Evolutionary conservation across 2,888 invertebrate species (phyloP).

Genomic region (Ectemnius cavifrons): DNA sequence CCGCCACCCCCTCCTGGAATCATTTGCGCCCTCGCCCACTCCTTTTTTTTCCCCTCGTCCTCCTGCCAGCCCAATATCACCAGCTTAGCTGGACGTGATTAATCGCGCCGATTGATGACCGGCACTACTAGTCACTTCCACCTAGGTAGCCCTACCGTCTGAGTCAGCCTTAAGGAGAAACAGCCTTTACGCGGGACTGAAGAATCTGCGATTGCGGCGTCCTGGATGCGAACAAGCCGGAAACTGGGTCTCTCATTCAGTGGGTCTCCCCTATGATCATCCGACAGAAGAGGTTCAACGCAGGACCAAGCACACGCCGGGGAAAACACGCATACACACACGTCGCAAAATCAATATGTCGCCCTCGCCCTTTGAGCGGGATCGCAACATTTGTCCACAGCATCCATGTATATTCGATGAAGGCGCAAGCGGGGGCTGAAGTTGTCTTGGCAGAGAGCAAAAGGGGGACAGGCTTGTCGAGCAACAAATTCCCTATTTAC

Average conservation of each 20-base stretch:
- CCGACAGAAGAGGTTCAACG: not conserved
- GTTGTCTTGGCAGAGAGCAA: not conserved
- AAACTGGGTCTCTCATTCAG: conserved; percentile 4
- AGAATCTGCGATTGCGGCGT: not conserved
- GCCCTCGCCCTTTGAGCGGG: not conserved
- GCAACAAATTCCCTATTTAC: conserved; percentile 6
- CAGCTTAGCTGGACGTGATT: conserved; percentile 36
- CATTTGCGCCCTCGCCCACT: conserved; percentile 44
- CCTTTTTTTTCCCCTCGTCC: no score
- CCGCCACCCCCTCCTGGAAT: conserved; percentile 27
- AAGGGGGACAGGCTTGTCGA: not conserved
- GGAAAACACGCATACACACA: not conserved
- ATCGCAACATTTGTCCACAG: no score
- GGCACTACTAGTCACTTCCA: no score
- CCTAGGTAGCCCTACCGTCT: no score
- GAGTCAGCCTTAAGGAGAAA: no score
- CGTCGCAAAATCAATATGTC: not conserved
- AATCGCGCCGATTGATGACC: conserved; percentile 43
- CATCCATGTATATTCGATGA: not conserved
- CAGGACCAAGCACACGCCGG: not conserved
- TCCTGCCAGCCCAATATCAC: no score
- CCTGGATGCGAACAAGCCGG: not conserved
- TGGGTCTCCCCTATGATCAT: not conserved
- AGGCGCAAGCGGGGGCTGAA: not conserved
- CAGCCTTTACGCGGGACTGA: not conserved